Percentiles rank a stretch among this genome's conserved stretches.
phyloP scores from a whole-genome alignment of 2,113 vertebrate species.

The Fregata magnificens region DNA sequence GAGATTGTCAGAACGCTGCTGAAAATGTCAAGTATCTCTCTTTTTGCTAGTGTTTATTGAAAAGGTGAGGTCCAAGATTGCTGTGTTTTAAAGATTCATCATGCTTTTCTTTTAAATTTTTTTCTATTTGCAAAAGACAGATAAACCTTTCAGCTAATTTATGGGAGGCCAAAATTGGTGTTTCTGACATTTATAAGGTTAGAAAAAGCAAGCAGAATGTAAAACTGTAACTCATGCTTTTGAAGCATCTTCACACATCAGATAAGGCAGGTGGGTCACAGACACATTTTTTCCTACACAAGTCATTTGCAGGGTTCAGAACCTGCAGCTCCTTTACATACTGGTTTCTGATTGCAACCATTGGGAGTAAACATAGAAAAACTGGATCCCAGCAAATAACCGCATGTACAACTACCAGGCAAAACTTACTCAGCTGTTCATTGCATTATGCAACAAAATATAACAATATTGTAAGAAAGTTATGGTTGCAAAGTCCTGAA shows the following conservation, averaged over 20 bases:
- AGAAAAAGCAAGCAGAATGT: neutral
- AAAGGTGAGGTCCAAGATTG: neutral
- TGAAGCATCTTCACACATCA: neutral
- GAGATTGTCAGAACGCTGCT: neutral
- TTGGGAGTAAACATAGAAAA: neutral
- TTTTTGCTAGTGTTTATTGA: neutral
- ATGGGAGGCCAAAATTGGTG: neutral
- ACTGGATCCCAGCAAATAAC: neutral
- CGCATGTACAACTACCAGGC: neutral
- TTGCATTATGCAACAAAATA: constrained; percentile 12
- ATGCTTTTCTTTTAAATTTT: neutral
- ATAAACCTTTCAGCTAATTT: neutral
- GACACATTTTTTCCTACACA: neutral
- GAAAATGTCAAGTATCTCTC: neutral
- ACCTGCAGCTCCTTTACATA: neutral
- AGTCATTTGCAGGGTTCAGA: neutral
- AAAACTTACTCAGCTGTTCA: neutral
- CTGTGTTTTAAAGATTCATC: neutral
- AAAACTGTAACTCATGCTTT: neutral
- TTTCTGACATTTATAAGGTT: neutral
- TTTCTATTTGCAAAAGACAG: neutral
- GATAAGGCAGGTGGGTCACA: neutral
- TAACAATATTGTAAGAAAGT: neutral
- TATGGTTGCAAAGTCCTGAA: neutral
- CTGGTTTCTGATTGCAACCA: neutral